Base-by-base conservation (phyloP, 2,888 invertebrate species). In the Endomychus coccineus region DNA sequence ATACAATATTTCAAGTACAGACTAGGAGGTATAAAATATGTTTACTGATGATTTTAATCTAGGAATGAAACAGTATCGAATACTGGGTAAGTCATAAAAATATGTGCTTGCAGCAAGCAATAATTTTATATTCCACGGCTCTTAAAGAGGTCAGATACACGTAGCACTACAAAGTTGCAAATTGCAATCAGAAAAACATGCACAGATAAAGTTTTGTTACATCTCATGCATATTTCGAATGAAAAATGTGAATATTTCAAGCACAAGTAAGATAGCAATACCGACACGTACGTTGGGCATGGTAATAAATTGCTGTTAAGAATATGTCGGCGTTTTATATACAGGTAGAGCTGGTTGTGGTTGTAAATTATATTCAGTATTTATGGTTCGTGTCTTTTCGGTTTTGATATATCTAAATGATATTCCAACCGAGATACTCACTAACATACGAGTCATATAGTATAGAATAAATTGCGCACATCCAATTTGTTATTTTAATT, bases 321-420 rank as follows among this genome's bases (percentile, higher is more conserved):
- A 54, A 48, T 49, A 50, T 47, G 51, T 46, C 52, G 54, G 48
- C 47, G 46, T 53, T 55, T 36, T 19, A 19, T 25, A 25, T 36
- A 31, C 24, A 24, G 36, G 30, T 16, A 25, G 29, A 36, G 30
- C 25, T 37, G 54, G 56, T 55, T 54, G 53, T 54, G 56, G 55
- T 51, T 52, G 56, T 65, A 65, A 65, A 65, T 65, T 63, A 64
- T 57, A 55, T 58, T 59, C 58, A 56, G 57, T 62, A 64, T 65
- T 65, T 65, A 65, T 56, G 59, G 51, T 51, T 49, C 45, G 43
- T 54, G 59, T 56, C 58, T 61, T 54, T 59, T 54, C 55, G 56
- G 56, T 54, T 49, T 57, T 58, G 57, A 57, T 60, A 60, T 58
- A 56, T 55, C 62, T 58, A 57, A 58, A 58, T 59, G 17, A 38